Evolutionary conservation across 64 coral and sea anemone genomes (phyloP).

Genomic region (Porites australiensis): DNA sequence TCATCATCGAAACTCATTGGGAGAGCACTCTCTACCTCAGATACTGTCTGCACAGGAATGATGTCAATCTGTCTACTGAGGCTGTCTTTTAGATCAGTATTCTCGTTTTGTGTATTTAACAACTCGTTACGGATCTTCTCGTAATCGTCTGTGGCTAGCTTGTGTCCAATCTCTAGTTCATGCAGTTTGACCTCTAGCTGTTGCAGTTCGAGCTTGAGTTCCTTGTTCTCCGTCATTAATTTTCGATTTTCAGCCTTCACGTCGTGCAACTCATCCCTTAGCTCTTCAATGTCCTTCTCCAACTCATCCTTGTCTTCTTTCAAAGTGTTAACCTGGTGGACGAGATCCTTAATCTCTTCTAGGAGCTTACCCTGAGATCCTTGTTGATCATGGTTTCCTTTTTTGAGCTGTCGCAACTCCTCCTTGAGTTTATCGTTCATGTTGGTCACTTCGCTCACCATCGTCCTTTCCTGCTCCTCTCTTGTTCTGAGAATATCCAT

Average conservation of each 20-base stretch:
- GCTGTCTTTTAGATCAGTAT: constrained; percentile 62
- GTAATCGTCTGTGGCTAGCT: constrained; percentile 74
- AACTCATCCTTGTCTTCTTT: constrained; percentile 74
- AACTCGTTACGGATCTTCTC: constrained; percentile 74
- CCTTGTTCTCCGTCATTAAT: constrained; percentile 76
- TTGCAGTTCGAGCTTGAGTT: constrained; percentile 73
- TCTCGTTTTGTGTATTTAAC: constrained; percentile 67
- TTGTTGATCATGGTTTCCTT: constrained; percentile 82
- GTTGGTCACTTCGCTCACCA: constrained; percentile 73
- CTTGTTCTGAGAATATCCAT: constrained; percentile 67
- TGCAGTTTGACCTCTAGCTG: constrained; percentile 69
- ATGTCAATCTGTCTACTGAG: constrained; percentile 41
- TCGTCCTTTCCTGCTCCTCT: constrained; percentile 58
- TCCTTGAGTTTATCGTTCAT: constrained; percentile 92
- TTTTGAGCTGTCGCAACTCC: constrained; percentile 77
- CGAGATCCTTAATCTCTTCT: constrained; percentile 58
- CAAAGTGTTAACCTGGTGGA: constrained; percentile 54
- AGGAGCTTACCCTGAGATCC: constrained; percentile 58
- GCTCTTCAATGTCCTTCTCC: constrained; percentile 72
- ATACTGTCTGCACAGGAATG: constrained; percentile 71
- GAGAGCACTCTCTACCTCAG: constrained; percentile 71
- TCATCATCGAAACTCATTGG: constrained; percentile 83
- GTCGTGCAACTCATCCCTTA: constrained; percentile 74
- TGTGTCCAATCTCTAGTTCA: constrained; percentile 71
- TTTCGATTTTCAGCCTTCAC: constrained; percentile 65